Base-by-base conservation (phyloP, 2,113 vertebrate genomes). In the Tor tambroides region DNA sequence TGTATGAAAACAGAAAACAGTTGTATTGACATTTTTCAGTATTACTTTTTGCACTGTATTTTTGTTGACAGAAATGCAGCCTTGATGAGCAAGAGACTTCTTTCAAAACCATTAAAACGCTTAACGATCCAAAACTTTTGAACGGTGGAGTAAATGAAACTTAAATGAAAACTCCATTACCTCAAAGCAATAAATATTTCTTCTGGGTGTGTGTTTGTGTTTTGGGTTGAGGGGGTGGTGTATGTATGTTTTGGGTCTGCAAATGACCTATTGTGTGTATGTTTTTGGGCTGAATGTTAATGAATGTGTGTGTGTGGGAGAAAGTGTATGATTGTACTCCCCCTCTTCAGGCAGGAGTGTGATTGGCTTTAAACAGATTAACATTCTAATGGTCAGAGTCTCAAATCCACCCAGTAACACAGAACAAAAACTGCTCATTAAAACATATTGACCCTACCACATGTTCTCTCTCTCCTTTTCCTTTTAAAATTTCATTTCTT, bases 301-400 rank as follows among this genome's bases (percentile, higher is more conserved):
- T 79, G 79, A 32, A 5, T 61, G 67, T 38, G 80, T 51, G 56
- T 83, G 54, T 65, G 54, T 81, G 61, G 56, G 59, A 65, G 35
- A 63, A 23, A 9, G 59, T 30, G 80, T 82, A 59, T 46, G 80
- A 65, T 65, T 65, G 59, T 63, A 65, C 23, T 63, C 79, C 38
- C 79, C 38, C n/a, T 81, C 59, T 65, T 43, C 35, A 81, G 59
- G n/a, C 80, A 65, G 59, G 35, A 65, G 59, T 81, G 59, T 80
- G 51, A 85, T 28, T 76, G 72, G 59, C 35, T 86, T 78, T 85
- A 86, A 83, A 82, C 72, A 78, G 88, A 87, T 88, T 88, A 89
- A 89, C 89, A 86, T 88, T 89, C 79, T 86, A 80, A 84, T 74
- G 59, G 51, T 77, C 88, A 84, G 41, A 65, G 43, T 87, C 41